Base-by-base conservation (phyloP, 1,140 invertebrate genomes). In the Caenorhabditis inopinata region DNA sequence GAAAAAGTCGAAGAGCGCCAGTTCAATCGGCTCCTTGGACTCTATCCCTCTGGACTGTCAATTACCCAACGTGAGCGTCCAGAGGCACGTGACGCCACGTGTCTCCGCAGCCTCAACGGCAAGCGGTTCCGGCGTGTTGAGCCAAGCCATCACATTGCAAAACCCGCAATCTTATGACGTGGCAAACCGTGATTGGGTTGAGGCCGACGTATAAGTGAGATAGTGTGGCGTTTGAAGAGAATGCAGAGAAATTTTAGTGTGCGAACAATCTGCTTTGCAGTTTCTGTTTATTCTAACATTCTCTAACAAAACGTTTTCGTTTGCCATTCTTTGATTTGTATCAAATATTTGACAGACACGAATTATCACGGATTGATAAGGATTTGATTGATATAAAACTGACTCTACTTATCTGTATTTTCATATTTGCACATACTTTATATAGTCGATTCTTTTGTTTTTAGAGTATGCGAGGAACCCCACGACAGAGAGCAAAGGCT, bases 401-500 rank as follows among this genome's bases (percentile, higher is more conserved):
- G 23, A 21, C 21, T 9, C 48, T 38, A 35, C 2, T 74, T 27
- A 38, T 12, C n/a, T 38, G 32, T 25, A 35, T 42, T 51, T 51
- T 42, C 35, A n/a, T n/a, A n/a, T n/a, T n/a, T n/a, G n/a, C n/a
- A n/a, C n/a, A n/a, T n/a, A n/a, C n/a, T n/a, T n/a, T n/a, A n/a
- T n/a, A n/a, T n/a, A n/a, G n/a, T n/a, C 47, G 1, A 18, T 58
- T 45, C 11, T 27, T 42, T 35, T 35, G 4, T 12, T 74, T 79
- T 51, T 46, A 79, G 78, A 79, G 78, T 51, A 47, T 46, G 29
- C 62, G 78, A 74, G 78, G 78, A 32, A 79, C 78, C 7, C 58
- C 78, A 51, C 38, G 62, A 79, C 68, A 73, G 42, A 42, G 78
- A 74, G 47, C 47, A 14, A 18, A 75, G 11, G 74, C 42, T 25